Evolutionary conservation across 2,888 invertebrate species (phyloP).

Genomic region (Sycophila texana): DNA sequence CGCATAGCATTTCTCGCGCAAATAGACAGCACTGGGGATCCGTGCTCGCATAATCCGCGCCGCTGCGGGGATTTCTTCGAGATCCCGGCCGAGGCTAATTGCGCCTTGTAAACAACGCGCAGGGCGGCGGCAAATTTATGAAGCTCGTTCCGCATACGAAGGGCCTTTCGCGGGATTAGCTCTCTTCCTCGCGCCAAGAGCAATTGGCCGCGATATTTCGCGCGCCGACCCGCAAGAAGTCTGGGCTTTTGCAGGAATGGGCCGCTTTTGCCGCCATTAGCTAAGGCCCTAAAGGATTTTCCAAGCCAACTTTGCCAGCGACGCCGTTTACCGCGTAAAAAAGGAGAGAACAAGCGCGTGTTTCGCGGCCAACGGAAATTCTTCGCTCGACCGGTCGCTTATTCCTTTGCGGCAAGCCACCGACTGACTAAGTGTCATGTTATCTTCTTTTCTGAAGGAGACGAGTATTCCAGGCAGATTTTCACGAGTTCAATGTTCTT

Average conservation of each 20-base stretch:
- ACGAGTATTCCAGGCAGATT: too few relatives aligned
- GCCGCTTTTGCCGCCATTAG: not conserved
- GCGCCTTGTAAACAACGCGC: constrained; percentile 63
- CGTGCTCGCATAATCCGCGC: constrained; percentile 26
- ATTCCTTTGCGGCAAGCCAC: too few relatives aligned
- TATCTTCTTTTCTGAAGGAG: too few relatives aligned
- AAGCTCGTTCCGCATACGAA: constrained; percentile 59
- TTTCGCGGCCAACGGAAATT: not conserved
- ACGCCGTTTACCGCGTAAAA: too few relatives aligned
- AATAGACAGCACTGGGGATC: not conserved
- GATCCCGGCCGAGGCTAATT: constrained; percentile 64
- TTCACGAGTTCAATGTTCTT: too few relatives aligned
- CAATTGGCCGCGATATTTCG: too few relatives aligned
- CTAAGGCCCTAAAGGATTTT: constrained; percentile 11
- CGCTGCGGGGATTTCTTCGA: constrained; percentile 63
- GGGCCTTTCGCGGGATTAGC: constrained; percentile 45
- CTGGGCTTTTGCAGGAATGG: not conserved
- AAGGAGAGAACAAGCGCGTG: not conserved
- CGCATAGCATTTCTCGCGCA: not conserved
- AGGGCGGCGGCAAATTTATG: constrained; percentile 64
- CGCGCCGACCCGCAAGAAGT: not conserved
- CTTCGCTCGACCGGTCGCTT: too few relatives aligned
- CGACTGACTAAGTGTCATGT: too few relatives aligned
- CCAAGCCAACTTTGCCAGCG: too few relatives aligned
- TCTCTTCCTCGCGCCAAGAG: not conserved